Evolutionary conservation across 92 coral and sea anemone genomes (phyloP).

Genomic region (Siderastrea siderea): DNA sequence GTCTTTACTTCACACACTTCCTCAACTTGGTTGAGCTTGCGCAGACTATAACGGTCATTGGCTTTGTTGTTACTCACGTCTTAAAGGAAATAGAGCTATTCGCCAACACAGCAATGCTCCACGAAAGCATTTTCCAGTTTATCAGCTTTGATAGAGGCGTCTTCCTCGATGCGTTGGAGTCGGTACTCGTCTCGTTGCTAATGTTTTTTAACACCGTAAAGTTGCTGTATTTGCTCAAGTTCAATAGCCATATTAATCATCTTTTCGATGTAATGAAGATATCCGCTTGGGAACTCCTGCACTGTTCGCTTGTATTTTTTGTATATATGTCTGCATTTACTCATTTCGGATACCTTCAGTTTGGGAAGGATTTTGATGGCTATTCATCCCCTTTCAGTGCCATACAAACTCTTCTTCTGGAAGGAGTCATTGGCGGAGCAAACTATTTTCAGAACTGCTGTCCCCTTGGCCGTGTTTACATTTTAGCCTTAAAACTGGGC

Average conservation of each 20-base stretch:
- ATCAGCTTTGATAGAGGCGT: constrained; percentile 60
- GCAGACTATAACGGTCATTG: constrained; percentile 53
- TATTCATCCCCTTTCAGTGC: constrained; percentile 14
- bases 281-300: constrained; percentile 13
- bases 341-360: constrained; percentile 27
- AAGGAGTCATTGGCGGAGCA: constrained; percentile 4
- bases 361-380: background rate
- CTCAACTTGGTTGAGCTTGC: constrained; percentile 56
- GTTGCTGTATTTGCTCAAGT: constrained; percentile 49
- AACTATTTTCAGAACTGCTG: constrained; percentile 23
- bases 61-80: constrained; percentile 57
- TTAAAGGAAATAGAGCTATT: constrained; percentile 54
- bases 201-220: constrained; percentile 72
- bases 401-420: background rate
- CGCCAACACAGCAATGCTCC: constrained; percentile 24
- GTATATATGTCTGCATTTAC: constrained; percentile 10
- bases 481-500: constrained; percentile 10
- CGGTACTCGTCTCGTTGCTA: constrained; percentile 43
- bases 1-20: constrained; percentile 39
- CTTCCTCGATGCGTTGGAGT: constrained; percentile 32
- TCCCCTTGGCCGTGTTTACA: constrained; percentile 8
- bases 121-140: constrained; percentile 29
- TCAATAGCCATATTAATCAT: constrained; percentile 11
- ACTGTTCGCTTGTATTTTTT: constrained; percentile 14
- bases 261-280: constrained; percentile 21